A percentile compares a stretch with the other conserved stretches of the same genome.
Evolutionary conservation across 2,888 invertebrate genomes (phyloP).

Genomic region (Empis stercorea): DNA sequence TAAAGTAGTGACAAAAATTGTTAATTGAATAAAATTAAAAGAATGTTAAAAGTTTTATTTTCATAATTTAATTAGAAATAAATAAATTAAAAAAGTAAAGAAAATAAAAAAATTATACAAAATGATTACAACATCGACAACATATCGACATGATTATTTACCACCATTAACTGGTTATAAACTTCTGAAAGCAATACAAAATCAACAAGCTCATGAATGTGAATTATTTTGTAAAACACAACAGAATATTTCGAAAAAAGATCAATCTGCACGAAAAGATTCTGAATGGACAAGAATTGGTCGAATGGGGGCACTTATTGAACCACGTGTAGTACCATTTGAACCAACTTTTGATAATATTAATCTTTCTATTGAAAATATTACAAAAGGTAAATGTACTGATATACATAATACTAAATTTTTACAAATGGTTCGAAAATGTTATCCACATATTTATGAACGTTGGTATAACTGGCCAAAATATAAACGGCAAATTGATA

Average conservation of each 20-base stretch:
- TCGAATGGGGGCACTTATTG: conserved; percentile 7
- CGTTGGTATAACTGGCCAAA: conserved; percentile 41
- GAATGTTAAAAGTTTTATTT: too few species aligned
- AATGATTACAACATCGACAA: too few species aligned
- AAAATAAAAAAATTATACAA: too few species aligned
- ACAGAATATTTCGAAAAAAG: too few species aligned
- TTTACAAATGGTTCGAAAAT: conserved; percentile 28
- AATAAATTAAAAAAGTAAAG: too few species aligned
- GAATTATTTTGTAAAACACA: too few species aligned
- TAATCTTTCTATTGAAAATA: neutral
- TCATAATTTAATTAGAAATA: too few species aligned
- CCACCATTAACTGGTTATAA: neutral
- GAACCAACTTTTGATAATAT: conserved; percentile 17
- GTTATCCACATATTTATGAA: conserved; percentile 44
- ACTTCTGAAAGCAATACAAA: neutral
- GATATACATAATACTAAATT: conserved; percentile 29
- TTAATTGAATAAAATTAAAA: too few species aligned
- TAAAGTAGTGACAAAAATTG: too few species aligned
- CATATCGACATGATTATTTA: conserved; percentile 10
- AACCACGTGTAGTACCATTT: conserved; percentile 4
- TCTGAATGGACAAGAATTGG: conserved; percentile 10
- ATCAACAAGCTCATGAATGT: neutral
- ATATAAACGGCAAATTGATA: conserved; percentile 38
- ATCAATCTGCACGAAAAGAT: too few species aligned
- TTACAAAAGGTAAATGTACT: conserved; percentile 18